These are phyloP conservation scores for Pseudopodoces humilis DNA, from an alignment of 2,113 vertebrate species.

Conservation along the genomic window DNA sequence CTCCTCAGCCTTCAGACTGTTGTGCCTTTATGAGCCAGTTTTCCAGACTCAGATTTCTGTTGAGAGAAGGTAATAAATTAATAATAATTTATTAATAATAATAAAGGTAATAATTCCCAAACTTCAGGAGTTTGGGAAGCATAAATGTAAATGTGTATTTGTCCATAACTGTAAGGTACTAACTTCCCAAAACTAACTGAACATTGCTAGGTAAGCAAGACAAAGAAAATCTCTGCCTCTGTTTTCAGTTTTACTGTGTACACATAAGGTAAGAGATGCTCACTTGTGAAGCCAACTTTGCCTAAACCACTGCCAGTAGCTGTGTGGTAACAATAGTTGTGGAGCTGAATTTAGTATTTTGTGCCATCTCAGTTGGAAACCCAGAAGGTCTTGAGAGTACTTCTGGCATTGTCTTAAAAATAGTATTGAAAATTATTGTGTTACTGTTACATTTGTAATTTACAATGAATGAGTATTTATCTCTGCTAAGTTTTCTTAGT, in stretches of 20 bases:
- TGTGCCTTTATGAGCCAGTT: background rate
- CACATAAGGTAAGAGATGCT: accelerated
- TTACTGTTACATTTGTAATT: background rate
- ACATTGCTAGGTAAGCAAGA: background rate
- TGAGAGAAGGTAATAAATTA: background rate
- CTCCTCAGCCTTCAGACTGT: background rate
- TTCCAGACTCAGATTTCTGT: background rate
- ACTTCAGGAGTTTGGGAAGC: background rate
- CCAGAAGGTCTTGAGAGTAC: background rate
- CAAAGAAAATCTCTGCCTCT: background rate
- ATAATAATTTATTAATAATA: too few relatives aligned
- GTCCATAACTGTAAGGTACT: background rate
- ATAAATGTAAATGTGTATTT: background rate
- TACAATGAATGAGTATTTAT: background rate
- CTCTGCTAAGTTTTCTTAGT: background rate
- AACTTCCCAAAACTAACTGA: background rate
- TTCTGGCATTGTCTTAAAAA: background rate
- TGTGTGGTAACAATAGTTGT: accelerated
- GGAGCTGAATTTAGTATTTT: background rate
- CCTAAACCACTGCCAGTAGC: background rate
- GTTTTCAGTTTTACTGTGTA: background rate
- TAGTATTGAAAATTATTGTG: background rate
- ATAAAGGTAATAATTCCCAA: too few relatives aligned
- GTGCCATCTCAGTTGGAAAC: background rate
- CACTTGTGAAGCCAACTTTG: background rate